Evolutionary conservation across 2,888 invertebrate genomes (phyloP).

Genomic region (Aphidius colemani): DNA sequence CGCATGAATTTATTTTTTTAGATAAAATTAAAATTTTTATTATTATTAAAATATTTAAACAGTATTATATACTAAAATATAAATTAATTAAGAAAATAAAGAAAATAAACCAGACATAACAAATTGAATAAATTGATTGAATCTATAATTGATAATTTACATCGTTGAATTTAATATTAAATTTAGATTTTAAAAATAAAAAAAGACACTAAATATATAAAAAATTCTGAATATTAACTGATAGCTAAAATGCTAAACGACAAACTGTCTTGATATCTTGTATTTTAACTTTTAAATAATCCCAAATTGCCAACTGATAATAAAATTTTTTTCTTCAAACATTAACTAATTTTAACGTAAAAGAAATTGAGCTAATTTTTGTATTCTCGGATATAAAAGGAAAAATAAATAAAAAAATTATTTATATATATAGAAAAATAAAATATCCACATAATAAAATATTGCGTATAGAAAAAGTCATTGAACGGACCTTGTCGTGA

Average conservation of each 20-base stretch:
- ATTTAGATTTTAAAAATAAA: background rate
- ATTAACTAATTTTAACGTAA: constrained; percentile 4
- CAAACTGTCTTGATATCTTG: background rate
- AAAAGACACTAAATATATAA: background rate
- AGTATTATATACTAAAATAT: constrained; percentile 14
- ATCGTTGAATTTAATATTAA: background rate
- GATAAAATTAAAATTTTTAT: constrained; percentile 23
- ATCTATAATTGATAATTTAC: constrained; percentile 1
- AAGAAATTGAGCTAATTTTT: no score
- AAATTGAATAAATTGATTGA: background rate
- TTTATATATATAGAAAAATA: background rate
- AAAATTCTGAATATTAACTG: background rate
- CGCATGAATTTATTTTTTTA: constrained; percentile 18
- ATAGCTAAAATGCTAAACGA: no score
- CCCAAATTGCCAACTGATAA: no score
- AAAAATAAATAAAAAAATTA: constrained; percentile 11
- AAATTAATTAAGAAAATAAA: constrained; percentile 30
- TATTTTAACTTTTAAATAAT: background rate
- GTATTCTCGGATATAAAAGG: background rate
- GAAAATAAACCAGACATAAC: constrained; percentile 9
- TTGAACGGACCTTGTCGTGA: constrained; percentile 28
- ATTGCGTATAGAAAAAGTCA: constrained; percentile 20
- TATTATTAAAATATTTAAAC: no score
- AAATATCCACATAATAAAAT: no score
- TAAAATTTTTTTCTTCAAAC: no score